These are phyloP conservation scores for Aptenodytes forsteri DNA, from an alignment of 2,113 vertebrate genomes.

Conservation along the genomic window DNA sequence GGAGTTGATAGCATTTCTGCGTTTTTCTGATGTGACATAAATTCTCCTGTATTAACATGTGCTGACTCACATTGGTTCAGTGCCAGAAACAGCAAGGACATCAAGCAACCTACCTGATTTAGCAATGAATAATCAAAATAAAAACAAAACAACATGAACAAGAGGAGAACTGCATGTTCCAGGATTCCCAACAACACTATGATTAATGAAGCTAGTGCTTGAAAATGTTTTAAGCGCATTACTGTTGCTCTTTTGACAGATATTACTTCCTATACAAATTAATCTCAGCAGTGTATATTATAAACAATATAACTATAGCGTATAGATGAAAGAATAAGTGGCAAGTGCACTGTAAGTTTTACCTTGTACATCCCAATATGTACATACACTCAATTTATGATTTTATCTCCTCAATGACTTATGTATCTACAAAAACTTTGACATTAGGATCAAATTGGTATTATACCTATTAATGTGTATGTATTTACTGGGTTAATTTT, in stretches of 20 bases:
- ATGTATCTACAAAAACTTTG: background rate
- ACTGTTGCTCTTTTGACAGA: background rate
- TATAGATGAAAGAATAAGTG: background rate
- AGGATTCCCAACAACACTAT: background rate
- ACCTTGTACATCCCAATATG: background rate
- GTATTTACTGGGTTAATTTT: background rate
- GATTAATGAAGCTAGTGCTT: background rate
- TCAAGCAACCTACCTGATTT: background rate
- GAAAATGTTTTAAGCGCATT: background rate
- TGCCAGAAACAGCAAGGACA: background rate
- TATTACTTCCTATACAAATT: background rate
- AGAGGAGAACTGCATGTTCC: background rate
- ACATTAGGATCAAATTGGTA: background rate
- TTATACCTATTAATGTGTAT: background rate
- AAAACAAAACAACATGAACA: background rate
- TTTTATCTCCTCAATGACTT: background rate
- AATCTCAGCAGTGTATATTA: background rate
- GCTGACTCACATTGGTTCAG: background rate
- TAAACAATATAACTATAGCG: background rate
- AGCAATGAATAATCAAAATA: background rate
- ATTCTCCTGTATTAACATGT: background rate
- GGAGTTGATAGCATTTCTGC: background rate
- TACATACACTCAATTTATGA: background rate
- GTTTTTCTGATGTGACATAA: background rate
- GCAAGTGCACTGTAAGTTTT: background rate